Evolutionary conservation across 2,797 vertebrate genomes (phyloP), one percentile per base, ranked within the genome.

Genomic region (Crenuchus spilurus): DNA sequence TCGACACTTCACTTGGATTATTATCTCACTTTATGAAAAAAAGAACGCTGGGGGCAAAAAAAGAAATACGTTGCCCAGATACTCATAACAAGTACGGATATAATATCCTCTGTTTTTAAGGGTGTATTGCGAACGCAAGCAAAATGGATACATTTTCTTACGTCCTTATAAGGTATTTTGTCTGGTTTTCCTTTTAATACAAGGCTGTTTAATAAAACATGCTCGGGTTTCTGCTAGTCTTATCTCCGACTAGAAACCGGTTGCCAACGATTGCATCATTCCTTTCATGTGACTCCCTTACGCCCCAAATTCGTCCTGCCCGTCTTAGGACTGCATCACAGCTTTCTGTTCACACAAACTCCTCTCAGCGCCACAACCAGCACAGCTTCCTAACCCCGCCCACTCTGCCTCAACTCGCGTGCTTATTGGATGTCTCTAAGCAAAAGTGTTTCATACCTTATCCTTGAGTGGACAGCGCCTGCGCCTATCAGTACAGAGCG

Each of bases 191-290:
- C 88, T 89, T 90, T 88, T 90, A 94, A 89, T 92, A 90, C 91
- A 82, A 92, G 88, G 84, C 87, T 93, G 90, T 92, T 94, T 91
- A 94, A 94, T 94, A 94, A 94, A 94, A 93, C 92, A 94, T 94
- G 92, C 88, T 93, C 90, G 88, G 91, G 87, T 91, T 55, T 93
- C 90, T 89, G 92, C 92, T 91, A 90, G 91, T 93, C 91, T 94
- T 93, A 93, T 94, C 92, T 91, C 91, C 87, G 87, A 91, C 91
- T 93, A 90, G 93, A 94, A 94, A 94, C 85, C 83, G 90, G 93
- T 94, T 94, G 93, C 93, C 92, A 94, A 92, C 88, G 89, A 92
- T 94, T 94, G 93, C 93, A 94, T 94, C 93, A 94, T 93, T 93
- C 92, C 92, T 94, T 94, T 94, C 92, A 94, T 94, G 92, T 94